Evolutionary conservation across 92 coral and sea anemone species (phyloP).

Genomic region (Palythoa grandiflora): DNA sequence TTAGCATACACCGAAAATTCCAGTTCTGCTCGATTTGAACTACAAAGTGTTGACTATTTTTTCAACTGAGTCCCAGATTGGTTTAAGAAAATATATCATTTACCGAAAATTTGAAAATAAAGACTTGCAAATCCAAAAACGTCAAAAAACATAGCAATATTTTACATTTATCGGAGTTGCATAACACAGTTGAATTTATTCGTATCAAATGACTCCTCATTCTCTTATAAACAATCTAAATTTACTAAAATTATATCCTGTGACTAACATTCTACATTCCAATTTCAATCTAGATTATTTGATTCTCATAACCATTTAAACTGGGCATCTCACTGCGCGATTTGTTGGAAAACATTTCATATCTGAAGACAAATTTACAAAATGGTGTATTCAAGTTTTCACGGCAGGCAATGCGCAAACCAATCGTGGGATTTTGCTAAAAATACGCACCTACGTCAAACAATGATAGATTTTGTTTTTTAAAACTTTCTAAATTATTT

Average conservation of each 20-base stretch:
- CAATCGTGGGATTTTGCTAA: background rate
- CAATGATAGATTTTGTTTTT: background rate
- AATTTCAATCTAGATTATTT: background rate
- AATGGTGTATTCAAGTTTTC: background rate
- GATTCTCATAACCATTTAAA: background rate
- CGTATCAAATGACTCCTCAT: background rate
- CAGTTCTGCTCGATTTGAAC: too few species aligned
- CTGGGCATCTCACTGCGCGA: background rate
- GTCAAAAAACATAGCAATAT: too few species aligned
- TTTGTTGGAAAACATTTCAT: background rate
- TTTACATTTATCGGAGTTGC: background rate
- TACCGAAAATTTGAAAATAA: too few species aligned
- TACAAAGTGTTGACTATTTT: too few species aligned
- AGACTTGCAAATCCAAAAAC: too few species aligned
- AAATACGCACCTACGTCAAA: background rate
- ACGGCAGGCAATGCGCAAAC: background rate
- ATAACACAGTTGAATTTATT: background rate
- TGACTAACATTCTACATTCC: background rate
- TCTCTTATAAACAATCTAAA: background rate
- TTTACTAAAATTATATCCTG: background rate
- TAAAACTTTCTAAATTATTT: background rate
- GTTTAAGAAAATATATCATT: too few species aligned
- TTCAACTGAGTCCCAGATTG: too few species aligned
- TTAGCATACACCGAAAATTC: too few species aligned
- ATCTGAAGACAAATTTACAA: background rate